Evolutionary conservation across 2,888 invertebrate genomes (phyloP).

Genomic region (Lapara coniferarum): DNA sequence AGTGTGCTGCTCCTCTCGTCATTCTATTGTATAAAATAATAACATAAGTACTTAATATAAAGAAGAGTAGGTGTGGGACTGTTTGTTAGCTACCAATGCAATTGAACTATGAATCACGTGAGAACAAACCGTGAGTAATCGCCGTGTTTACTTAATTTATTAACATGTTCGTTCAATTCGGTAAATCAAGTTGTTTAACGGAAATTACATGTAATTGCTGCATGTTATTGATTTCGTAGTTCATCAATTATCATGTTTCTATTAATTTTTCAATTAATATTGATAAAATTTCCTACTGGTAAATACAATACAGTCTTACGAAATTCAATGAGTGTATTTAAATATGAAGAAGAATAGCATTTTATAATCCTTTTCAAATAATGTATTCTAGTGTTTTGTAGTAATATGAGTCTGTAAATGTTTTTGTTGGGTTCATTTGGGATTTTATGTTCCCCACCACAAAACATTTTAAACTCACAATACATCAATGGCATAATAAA

Average conservation of each 20-base stretch:
- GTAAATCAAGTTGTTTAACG: conserved; percentile 31
- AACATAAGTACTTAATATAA: neutral
- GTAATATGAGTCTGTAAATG: no score
- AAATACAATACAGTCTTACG: no score
- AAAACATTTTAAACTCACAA: no score
- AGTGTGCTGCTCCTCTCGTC: no score
- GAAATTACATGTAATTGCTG: conserved; percentile 11
- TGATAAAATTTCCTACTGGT: no score
- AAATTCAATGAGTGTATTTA: no score
- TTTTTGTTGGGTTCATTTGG: no score
- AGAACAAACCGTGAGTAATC: conserved; percentile 44
- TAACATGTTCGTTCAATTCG: conserved; percentile 38
- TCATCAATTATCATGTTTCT: neutral
- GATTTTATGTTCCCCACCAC: no score
- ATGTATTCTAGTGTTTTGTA: no score
- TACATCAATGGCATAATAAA: neutral
- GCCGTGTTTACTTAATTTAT: conserved; percentile 35
- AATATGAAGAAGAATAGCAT: no score
- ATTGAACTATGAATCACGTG: conserved; percentile 37
- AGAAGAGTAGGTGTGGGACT: neutral
- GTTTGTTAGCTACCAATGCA: conserved; percentile 23
- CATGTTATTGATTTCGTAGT: conserved; percentile 3
- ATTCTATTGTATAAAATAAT: no score
- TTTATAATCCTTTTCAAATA: no score
- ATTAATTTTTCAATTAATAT: neutral